These are phyloP conservation scores for Drosophila limbata DNA, from an alignment of 2,888 invertebrate species.

Conservation along the genomic window DNA sequence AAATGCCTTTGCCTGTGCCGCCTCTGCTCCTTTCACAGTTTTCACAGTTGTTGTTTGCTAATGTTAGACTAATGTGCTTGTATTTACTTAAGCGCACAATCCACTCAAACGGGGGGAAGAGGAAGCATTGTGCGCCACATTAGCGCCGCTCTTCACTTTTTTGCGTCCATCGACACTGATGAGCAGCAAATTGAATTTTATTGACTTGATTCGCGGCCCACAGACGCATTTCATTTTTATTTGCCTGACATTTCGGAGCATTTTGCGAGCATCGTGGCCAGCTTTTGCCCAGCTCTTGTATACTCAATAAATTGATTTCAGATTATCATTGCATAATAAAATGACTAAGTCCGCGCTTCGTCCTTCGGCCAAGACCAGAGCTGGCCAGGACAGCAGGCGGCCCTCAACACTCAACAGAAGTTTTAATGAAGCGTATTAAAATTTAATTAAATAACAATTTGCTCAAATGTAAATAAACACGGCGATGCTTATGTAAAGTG, in stretches of 20 bases:
- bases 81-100: slow-evolving; percentile 72
- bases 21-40: background rate
- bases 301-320: slow-evolving; percentile 78
- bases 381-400: slow-evolving; percentile 14
- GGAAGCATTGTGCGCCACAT: slow-evolving; percentile 49
- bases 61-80: slow-evolving; percentile 70
- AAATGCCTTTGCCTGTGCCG: slow-evolving; percentile 32
- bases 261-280: slow-evolving; percentile 4
- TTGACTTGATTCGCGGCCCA: slow-evolving; percentile 68
- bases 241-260: slow-evolving; percentile 41
- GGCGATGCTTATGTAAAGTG: slow-evolving; percentile 69
- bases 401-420: slow-evolving; percentile 51
- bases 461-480: slow-evolving; percentile 79
- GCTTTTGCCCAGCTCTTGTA: slow-evolving; percentile 32
- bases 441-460: slow-evolving; percentile 81
- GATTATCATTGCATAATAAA: slow-evolving; percentile 77
- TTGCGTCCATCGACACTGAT: slow-evolving; percentile 52
- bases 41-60: slow-evolving; percentile 28
- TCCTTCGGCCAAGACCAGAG: background rate
- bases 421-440: slow-evolving; percentile 80
- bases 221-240: slow-evolving; percentile 46
- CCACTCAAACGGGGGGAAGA: background rate
- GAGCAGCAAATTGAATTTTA: slow-evolving; percentile 76
- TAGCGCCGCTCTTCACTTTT: slow-evolving; percentile 57
- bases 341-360: slow-evolving; percentile 54